A percentile compares a stretch with the other conserved stretches of the same genome.
Conservation (phyloP, 2,113 vertebrate genomes). For the Manacus vitellinus region DNA sequence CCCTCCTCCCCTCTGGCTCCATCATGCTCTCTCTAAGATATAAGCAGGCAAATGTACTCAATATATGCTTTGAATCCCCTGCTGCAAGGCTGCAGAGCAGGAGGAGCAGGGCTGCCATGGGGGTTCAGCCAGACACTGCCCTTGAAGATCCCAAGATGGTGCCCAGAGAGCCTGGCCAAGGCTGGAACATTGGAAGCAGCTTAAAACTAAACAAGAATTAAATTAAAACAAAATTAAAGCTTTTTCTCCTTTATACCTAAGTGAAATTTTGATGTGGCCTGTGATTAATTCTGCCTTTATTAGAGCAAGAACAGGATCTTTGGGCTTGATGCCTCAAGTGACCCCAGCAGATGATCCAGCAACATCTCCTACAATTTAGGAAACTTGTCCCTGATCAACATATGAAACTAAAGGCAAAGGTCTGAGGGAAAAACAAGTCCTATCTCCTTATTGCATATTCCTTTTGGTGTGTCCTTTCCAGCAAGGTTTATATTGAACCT, state of each 20-base stretch:
- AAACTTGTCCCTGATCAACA: fast-evolving
- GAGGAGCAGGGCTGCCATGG: fast-evolving
- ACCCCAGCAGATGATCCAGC: background rate
- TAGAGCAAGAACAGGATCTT: fast-evolving
- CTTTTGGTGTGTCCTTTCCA: background rate
- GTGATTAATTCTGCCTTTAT: background rate
- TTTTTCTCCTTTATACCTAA: background rate
- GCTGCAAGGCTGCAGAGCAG: fast-evolving
- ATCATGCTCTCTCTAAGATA: fast-evolving
- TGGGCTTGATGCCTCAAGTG: background rate
- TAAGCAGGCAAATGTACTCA: background rate
- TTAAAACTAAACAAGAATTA: background rate
- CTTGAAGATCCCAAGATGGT: fast-evolving
- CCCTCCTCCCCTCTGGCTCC: fast-evolving
- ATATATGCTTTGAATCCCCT: fast-evolving
- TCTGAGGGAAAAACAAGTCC: background rate
- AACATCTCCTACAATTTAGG: background rate
- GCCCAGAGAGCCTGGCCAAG: background rate
- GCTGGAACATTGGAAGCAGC: background rate
- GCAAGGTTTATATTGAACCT: background rate
- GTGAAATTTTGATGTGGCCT: background rate
- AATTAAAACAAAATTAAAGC: background rate
- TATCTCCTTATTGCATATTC: background rate
- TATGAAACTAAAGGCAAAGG: background rate
- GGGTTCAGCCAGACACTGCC: background rate